These are phyloP conservation scores for Anarsia innoxiella DNA, from an alignment of 2,888 invertebrate genomes.

Conservation along the genomic window DNA sequence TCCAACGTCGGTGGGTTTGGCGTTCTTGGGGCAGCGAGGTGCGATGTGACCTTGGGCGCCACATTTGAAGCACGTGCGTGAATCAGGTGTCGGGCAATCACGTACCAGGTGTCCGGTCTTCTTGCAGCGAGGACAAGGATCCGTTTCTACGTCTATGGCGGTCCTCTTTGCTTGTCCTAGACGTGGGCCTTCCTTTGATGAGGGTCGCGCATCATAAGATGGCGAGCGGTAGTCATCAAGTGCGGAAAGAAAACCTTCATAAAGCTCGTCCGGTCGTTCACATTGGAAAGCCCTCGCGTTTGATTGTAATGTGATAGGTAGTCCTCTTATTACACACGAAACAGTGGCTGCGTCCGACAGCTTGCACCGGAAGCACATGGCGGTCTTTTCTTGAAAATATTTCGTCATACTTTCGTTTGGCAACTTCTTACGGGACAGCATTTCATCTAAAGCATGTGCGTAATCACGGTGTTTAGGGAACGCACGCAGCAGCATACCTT, in stretches of 20 bases:
- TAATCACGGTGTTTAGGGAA: conserved; percentile 25
- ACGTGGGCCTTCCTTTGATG: neutral
- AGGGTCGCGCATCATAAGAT: neutral
- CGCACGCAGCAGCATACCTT: conserved; percentile 20
- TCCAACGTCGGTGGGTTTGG: neutral
- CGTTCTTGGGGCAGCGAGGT: conserved; percentile 9
- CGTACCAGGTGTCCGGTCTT: conserved; percentile 17
- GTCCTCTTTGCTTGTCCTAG: neutral
- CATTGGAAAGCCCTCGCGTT: conserved; percentile 26
- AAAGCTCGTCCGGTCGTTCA: conserved; percentile 20
- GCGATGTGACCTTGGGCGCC: conserved; percentile 20
- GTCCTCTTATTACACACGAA: conserved; percentile 24
- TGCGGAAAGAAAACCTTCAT: conserved; percentile 21
- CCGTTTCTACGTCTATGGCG: conserved; percentile 1
- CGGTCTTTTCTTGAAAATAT: conserved; percentile 28
- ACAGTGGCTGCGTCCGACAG: conserved; percentile 21
- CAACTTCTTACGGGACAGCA: conserved; percentile 21
- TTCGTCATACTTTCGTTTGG: conserved; percentile 23
- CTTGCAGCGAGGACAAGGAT: conserved; percentile 18
- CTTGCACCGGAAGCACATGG: conserved; percentile 26
- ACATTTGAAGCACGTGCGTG: conserved; percentile 19
- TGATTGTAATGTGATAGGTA: conserved; percentile 20
- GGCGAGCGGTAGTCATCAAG: conserved; percentile 21
- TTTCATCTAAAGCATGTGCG: conserved; percentile 19
- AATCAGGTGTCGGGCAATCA: conserved; percentile 17